These are phyloP conservation scores for Boloria selene DNA, from an alignment of 2,888 invertebrate genomes.

Conservation along the genomic window DNA sequence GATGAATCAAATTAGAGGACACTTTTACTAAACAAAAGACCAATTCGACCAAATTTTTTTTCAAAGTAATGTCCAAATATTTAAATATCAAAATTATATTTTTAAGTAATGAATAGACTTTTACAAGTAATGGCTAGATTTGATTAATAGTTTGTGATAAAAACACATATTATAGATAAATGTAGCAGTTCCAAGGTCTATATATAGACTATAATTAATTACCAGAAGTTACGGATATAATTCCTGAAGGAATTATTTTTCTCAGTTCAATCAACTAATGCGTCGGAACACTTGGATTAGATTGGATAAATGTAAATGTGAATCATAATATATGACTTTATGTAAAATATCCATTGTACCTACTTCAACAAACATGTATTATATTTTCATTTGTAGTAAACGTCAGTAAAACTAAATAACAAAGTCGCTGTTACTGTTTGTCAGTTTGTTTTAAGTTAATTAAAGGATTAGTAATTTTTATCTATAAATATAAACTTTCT, in stretches of 20 bases:
- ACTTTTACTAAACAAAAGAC: too few species aligned
- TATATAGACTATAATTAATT: slow-evolving; percentile 7
- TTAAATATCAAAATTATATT: too few species aligned
- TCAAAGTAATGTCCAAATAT: too few species aligned
- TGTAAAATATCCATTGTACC: background rate
- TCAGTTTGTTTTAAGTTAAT: too few species aligned
- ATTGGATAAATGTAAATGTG: background rate
- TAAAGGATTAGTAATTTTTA: too few species aligned
- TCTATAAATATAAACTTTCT: too few species aligned
- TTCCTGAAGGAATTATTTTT: slow-evolving; percentile 2
- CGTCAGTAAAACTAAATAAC: too few species aligned
- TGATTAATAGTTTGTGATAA: background rate
- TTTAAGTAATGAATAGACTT: too few species aligned
- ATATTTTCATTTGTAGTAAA: too few species aligned
- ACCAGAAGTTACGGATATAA: background rate
- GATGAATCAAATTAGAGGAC: too few species aligned
- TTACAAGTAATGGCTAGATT: background rate
- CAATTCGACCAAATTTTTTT: too few species aligned
- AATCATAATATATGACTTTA: background rate
- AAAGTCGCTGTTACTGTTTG: too few species aligned
- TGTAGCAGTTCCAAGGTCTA: background rate
- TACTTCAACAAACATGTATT: background rate
- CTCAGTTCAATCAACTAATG: slow-evolving; percentile 3
- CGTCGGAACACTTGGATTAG: slow-evolving; percentile 1
- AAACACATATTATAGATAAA: background rate